Evolutionary conservation across 1,140 invertebrate genomes (phyloP), one percentile per base, ranked within the genome.

Genomic region (Drosophila albomicans): DNA sequence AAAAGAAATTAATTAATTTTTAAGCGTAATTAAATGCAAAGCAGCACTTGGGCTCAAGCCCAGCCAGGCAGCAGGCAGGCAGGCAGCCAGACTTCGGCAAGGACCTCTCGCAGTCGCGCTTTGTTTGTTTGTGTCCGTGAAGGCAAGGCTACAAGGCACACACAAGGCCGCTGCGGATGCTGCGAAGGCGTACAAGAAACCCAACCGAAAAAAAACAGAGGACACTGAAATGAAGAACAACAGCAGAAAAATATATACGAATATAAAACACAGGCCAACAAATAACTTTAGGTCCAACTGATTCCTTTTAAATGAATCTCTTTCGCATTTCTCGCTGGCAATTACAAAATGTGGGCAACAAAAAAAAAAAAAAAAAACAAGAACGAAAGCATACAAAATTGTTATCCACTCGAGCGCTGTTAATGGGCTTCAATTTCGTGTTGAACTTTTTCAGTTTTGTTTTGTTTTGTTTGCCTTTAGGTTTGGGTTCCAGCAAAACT

Each of bases 1-100:
- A 89, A 89, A 88, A 89, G 85, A 88, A 89, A 85, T 88, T 88
- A 88, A 88, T 88, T 88, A 88, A 88, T 88, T 88, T 88, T 88
- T 88, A 89, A 88, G 85, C 85, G 85, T 88, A 88, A 88, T 88
- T 88, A 88, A 88, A 88, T 88, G 85, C 85, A 88, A 88, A 88
- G 80, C 84, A 89, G 85, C 84, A 69, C 81, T 84, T 43, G 67
- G 38, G 61, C 57, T 51, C 75, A 30, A 52, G 43, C 25, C 38
- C 70, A 72, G 25, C 13, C 51, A 52, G 2, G 8, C 59, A 67
- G 41, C 52, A 25, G 20, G 20, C 64, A 58, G 51, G 51, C 13
- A 28, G 11, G 57, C 30, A 32, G 58, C 35, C 52, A 38, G 35
- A 38, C 35, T 38, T 38, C 43, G 25, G 15, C 69, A 72, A 72